Evolutionary conservation across 2,888 invertebrate genomes (phyloP), one percentile per base, ranked within the genome.

Genomic region (Eristalis tenax): DNA sequence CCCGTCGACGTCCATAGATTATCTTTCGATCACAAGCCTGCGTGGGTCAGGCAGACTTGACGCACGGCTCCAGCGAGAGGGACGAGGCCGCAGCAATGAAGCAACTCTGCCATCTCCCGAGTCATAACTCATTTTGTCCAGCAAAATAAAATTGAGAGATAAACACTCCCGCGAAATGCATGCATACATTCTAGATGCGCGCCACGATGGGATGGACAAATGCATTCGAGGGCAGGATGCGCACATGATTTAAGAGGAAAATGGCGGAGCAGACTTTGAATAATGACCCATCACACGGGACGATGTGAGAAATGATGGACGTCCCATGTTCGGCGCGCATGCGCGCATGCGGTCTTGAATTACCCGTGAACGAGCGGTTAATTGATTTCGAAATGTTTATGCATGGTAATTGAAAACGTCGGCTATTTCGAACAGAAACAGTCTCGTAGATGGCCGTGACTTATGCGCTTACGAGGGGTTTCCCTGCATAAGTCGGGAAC

Each of bases 141-240:
- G 26, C 28, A 32, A 74, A 61, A 69, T 18, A 74, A 86, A 86
- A 86, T 86, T 86, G 85, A 86, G 85, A 82, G 77, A 82, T 86
- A 78, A 86, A 78, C 77, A 64, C 81, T 70, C 61, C 22, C 35
- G 4, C 56, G 63, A 35, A 32, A 50, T 50, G 50, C 50, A 50
- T 8, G n/a, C 18, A 32, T 8, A 18, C 18, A 18, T n/a, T 8
- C 18, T 1, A 38, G 11, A 1, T 11, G 18, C 50, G 5, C n/a
- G 6, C n/a, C 6, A n/a, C 43, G 15, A 26, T 3, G 26, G 3
- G 43, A 15, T 15, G 50, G 18, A 50, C 18, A 8, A 50, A 18
- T 50, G 18, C 50, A 50, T 63, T 18, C 23, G 73, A 74, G 69
- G 77, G 66, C 75, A 71, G 75, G 84, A 85, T 84, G 80, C 56